Evolutionary conservation across 1,140 invertebrate species (phyloP), one percentile per base, ranked within the genome.

Genomic region (Dendroctonus ponderosae): DNA sequence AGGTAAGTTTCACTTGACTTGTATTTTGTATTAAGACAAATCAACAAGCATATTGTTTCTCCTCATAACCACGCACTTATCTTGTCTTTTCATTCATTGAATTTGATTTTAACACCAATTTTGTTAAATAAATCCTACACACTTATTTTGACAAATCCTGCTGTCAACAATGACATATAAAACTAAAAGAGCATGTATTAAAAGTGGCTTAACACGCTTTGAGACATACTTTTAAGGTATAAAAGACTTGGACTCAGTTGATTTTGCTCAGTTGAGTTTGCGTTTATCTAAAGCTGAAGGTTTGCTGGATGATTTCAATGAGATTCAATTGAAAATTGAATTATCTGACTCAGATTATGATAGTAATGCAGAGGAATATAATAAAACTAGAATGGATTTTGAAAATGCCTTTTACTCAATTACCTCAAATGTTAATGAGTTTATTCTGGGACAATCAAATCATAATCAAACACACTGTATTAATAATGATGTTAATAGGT

Each of bases 301-400:
- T 46, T 37, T 60, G n/a, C 44, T 44, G 14, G 44, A 48, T 3
- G 44, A 57, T 15, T 57, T 57, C 14, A 57, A 57, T 15, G 53
- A 15, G 7, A 38, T 57, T 57, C 53, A 57, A 57, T 41, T 57
- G 14, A 37, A 39, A 15, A 57, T 57, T 57, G 53, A 15, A 15
- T 41, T 40, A 9, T 8, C 49, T 51, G 49, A 51, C 38, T 57
- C 53, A 7, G 26, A 37, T 52, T n/a, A 52, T 12, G 37, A 37
- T 39, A 57, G 26, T n/a, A 12, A 37, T 57, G 40, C 11, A 38
- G 53, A 57, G 8, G 40, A 57, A 11, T 15, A 57, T 7, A 41
- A 57, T 39, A 7, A 57, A 57, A 15, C 7, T 11, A 57, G 14
- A 57, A 15, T 8, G 14, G 38, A 57, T 57, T 57, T 57, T 57